phyloP scores from a whole-genome alignment of 2,797 vertebrate species.

The Eulemur albifrons region DNA sequence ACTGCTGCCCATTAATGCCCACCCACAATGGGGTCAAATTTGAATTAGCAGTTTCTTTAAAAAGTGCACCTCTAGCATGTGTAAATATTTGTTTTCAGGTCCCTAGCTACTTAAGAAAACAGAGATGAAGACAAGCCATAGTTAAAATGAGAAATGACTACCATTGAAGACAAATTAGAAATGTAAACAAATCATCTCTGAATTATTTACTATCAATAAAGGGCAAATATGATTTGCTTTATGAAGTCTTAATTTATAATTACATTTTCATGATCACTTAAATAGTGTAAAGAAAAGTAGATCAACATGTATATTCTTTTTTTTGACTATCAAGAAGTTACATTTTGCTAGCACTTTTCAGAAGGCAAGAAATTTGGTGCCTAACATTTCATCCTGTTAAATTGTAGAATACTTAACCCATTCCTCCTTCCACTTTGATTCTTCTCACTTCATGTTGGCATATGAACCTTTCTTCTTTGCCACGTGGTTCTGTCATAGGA shows the following conservation, averaged over 20 bases:
- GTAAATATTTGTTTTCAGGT: background rate
- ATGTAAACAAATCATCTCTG: background rate
- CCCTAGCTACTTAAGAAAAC: slow-evolving; percentile 15
- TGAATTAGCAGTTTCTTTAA: background rate
- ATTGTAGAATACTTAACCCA: background rate
- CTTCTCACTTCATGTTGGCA: background rate
- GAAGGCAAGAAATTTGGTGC: background rate
- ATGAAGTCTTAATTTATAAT: background rate
- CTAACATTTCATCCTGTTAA: background rate
- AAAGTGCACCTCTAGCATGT: background rate
- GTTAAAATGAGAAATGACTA: background rate
- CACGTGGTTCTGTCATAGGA: background rate
- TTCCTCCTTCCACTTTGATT: background rate
- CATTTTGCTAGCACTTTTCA: background rate
- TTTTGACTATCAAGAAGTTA: background rate
- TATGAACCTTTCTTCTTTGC: background rate
- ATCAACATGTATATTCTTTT: background rate
- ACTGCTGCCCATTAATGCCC: background rate
- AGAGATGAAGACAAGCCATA: background rate
- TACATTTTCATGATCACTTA: background rate
- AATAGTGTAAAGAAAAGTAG: background rate
- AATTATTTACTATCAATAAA: background rate
- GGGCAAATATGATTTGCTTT: background rate
- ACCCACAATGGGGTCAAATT: background rate
- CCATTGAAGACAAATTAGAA: background rate